These are phyloP conservation scores for Periophthalmus modestus DNA, from an alignment of 2,113 vertebrate genomes.

Conservation along the genomic window DNA sequence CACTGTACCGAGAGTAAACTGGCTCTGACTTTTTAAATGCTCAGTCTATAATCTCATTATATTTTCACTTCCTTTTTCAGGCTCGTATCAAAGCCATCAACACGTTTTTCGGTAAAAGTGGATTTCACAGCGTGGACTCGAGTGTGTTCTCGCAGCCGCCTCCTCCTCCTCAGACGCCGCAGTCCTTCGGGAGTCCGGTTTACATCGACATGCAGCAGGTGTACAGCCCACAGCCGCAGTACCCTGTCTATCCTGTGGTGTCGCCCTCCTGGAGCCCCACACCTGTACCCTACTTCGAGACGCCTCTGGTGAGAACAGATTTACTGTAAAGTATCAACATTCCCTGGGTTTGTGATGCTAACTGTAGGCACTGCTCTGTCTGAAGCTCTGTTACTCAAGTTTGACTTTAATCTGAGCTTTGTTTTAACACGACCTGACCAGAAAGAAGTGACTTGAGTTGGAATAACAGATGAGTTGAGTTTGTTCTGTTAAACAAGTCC, in stretches of 20 bases:
- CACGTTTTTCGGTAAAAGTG: constrained; percentile 96
- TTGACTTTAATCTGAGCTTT: too few species aligned
- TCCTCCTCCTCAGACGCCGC: constrained; percentile 83
- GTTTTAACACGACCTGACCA: too few species aligned
- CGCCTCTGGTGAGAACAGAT: constrained; percentile 85
- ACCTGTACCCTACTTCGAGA: constrained; percentile 95
- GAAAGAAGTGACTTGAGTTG: too few species aligned
- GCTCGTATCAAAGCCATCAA: constrained; percentile 99
- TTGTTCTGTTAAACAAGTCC: too few species aligned
- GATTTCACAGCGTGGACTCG: constrained; percentile 88
- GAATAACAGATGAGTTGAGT: too few species aligned
- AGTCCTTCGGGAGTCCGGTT: constrained; percentile 84
- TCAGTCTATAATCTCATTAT: too few species aligned
- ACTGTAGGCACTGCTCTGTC: too few species aligned
- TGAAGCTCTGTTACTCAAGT: too few species aligned
- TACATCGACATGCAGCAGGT: constrained; percentile 96
- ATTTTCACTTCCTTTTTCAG: constrained; percentile 58
- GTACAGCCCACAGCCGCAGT: constrained; percentile 91
- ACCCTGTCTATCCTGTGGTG: constrained; percentile 91
- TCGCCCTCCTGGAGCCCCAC: constrained; percentile 91
- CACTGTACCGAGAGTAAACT: too few species aligned
- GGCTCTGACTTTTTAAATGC: too few species aligned
- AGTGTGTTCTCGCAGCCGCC: constrained; percentile 85
- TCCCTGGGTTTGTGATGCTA: too few species aligned
- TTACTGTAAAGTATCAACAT: background rate